Percentiles rank a stretch among this genome's conserved stretches.
These are phyloP conservation scores for Hycleus phaleratus DNA, from an alignment of 1,140 invertebrate genomes.

Conservation along the genomic window DNA sequence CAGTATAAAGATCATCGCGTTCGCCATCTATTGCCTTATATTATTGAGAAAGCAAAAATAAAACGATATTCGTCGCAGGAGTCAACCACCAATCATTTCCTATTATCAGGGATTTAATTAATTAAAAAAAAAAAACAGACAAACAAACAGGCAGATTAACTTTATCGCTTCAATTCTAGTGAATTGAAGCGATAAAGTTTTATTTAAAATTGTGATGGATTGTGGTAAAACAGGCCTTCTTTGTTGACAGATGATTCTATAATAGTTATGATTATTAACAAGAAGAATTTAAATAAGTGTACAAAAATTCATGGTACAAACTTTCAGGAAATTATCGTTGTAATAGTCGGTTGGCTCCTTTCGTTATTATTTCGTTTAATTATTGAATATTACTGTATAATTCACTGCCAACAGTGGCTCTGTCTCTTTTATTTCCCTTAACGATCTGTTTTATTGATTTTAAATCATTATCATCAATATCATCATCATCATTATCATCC, in stretches of 20 bases:
- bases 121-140: neutral
- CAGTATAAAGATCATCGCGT: neutral
- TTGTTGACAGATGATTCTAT: neutral
- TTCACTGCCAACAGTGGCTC: conserved; percentile 38
- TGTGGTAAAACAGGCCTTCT: neutral
- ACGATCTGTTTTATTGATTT: no score
- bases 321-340: conserved; percentile 33
- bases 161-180: no score
- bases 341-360: conserved; percentile 33
- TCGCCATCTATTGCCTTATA: conserved; percentile 39
- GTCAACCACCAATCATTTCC: conserved; percentile 5
- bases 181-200: neutral
- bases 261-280: neutral
- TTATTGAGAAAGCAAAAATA: conserved; percentile 8
- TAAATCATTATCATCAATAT: conserved; percentile 1
- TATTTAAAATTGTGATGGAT: neutral
- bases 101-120: neutral
- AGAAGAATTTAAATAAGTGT: conserved; percentile 19
- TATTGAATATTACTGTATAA: neutral
- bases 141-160: no score
- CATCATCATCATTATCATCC: conserved; percentile 24
- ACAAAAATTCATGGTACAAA: conserved; percentile 38
- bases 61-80: conserved; percentile 23
- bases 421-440: conserved; percentile 27
- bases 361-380: conserved; percentile 3